These are phyloP conservation scores for Lepus timidus DNA, from an alignment of 2,113 vertebrate genomes.

Conservation along the genomic window DNA sequence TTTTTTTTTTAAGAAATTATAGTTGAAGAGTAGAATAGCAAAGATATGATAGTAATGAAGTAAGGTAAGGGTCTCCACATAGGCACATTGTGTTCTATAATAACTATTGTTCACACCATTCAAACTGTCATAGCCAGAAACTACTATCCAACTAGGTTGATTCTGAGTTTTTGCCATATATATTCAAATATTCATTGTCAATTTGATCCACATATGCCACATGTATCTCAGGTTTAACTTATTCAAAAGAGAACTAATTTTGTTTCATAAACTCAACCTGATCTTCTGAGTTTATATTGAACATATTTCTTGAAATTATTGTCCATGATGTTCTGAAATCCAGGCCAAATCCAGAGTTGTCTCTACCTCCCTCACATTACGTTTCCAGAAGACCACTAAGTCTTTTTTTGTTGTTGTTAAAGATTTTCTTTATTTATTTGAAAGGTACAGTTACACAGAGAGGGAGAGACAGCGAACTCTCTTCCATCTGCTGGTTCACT, in stretches of 20 bases:
- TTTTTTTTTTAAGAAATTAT: too few relatives aligned
- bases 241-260: background rate
- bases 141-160: background rate
- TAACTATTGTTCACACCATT: background rate
- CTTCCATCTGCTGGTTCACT: too few relatives aligned
- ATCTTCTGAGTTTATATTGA: background rate
- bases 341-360: background rate
- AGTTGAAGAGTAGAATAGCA: background rate
- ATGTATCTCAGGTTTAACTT: background rate
- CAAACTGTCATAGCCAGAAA: background rate
- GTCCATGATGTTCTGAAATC: background rate
- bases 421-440: too few relatives aligned
- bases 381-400: background rate
- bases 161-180: background rate
- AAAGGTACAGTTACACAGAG: too few relatives aligned
- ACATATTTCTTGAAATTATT: background rate
- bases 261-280: background rate
- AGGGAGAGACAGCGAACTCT: too few relatives aligned
- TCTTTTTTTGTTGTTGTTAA: background rate
- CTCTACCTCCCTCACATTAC: background rate
- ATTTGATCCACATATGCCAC: background rate
- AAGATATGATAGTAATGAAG: background rate
- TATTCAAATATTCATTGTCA: slow-evolving; percentile 3
- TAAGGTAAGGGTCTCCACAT: background rate
- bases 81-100: background rate